Conservation (phyloP, 2,888 invertebrate species). For the Drosophila phalerata region DNA sequence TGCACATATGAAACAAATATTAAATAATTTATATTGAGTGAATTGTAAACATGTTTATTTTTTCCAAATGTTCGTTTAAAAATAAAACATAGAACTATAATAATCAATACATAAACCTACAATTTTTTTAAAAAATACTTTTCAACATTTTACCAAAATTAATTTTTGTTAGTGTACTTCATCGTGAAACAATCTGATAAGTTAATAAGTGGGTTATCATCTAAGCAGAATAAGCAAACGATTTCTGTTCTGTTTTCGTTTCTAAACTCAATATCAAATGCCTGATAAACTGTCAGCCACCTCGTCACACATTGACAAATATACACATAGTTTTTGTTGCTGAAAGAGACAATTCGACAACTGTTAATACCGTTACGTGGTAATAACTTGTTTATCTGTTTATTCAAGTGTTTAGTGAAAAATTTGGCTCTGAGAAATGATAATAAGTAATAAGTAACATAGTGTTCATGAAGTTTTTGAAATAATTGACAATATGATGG, state of each 20-base stretch:
- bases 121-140: not conserved
- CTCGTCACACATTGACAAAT: not conserved
- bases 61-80: not conserved
- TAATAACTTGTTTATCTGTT: constrained; percentile 4
- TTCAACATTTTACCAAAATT: too few species aligned
- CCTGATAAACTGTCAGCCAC: constrained; percentile 1
- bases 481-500: not conserved
- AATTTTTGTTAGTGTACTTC: not conserved
- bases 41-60: not conserved
- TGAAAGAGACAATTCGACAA: not conserved
- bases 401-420: constrained; percentile 11
- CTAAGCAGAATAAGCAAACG: not conserved
- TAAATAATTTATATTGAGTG: too few species aligned
- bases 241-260: not conserved
- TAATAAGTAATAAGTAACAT: not conserved
- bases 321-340: not conserved
- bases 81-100: not conserved
- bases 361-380: not conserved
- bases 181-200: not conserved
- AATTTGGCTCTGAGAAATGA: not conserved
- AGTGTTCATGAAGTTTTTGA: not conserved
- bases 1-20: constrained; percentile 6
- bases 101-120: not conserved
- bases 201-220: not conserved
- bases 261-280: not conserved